Evolutionary conservation across 2,888 invertebrate genomes (phyloP).

Genomic region (Oligia strigilis): DNA sequence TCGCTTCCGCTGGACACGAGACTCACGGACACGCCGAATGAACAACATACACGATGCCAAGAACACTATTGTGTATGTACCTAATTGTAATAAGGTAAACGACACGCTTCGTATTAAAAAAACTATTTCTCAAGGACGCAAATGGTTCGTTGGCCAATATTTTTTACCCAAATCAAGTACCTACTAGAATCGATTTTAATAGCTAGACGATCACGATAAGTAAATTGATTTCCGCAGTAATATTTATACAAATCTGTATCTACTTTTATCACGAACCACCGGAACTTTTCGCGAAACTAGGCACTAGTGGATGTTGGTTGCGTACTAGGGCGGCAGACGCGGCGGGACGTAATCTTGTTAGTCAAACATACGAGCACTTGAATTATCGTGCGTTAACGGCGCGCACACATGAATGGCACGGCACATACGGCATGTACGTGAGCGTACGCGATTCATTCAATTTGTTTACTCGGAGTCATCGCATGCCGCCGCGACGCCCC

Average conservation of each 20-base stretch:
- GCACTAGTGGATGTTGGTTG: slow-evolving; percentile 19
- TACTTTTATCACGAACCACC: slow-evolving; percentile 57
- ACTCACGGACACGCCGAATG: slow-evolving; percentile 69
- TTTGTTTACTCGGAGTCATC: slow-evolving; percentile 85
- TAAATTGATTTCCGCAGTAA: slow-evolving; percentile 59
- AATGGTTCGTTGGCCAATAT: slow-evolving; percentile 39
- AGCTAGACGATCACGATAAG: slow-evolving; percentile 41
- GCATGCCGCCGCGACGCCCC: slow-evolving; percentile 80
- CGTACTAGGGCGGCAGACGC: slow-evolving; percentile 41
- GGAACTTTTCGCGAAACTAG: slow-evolving; percentile 41
- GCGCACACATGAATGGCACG: slow-evolving; percentile 88
- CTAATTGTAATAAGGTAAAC: slow-evolving; percentile 19
- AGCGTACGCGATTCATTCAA: slow-evolving; percentile 89
- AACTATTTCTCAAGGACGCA: slow-evolving; percentile 49
- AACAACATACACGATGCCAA: slow-evolving; percentile 61
- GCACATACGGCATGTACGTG: slow-evolving; percentile 81
- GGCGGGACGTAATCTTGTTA: slow-evolving; percentile 78
- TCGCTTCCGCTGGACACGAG: slow-evolving; percentile 77
- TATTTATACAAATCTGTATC: slow-evolving; percentile 53
- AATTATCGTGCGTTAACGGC: slow-evolving; percentile 87
- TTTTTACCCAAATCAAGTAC: slow-evolving; percentile 39
- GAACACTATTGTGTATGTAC: slow-evolving; percentile 18
- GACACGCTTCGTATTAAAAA: slow-evolving; percentile 25
- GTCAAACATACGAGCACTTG: slow-evolving; percentile 82
- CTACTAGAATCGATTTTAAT: slow-evolving; percentile 51